Percentiles rank a stretch among this genome's conserved stretches.
These are phyloP conservation scores for Habropoda laboriosa DNA, from an alignment of 1,140 invertebrate genomes.

Conservation along the genomic window DNA sequence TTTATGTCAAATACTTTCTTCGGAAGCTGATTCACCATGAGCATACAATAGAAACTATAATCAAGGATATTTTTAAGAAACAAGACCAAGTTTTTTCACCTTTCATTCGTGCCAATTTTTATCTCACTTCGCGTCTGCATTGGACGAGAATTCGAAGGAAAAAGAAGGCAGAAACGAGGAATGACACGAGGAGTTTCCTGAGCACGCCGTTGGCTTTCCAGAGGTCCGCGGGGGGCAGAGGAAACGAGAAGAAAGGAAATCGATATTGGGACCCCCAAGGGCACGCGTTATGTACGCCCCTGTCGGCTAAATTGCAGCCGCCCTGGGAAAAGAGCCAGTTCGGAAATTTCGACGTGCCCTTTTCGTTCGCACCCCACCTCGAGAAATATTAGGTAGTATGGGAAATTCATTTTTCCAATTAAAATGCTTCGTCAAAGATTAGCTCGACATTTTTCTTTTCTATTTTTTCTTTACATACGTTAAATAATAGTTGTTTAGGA, in stretches of 20 bases:
- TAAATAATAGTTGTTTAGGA: too few species aligned
- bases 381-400: slow-evolving; percentile 8
- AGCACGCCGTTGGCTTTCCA: slow-evolving; percentile 35
- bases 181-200: slow-evolving; percentile 8
- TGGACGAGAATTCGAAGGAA: background rate
- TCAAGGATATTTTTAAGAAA: background rate
- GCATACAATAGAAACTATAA: background rate
- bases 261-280: slow-evolving; percentile 64
- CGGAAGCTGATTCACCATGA: too few species aligned
- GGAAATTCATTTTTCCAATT: slow-evolving; percentile 15
- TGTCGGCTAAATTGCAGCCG: slow-evolving; percentile 59
- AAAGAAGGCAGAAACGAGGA: background rate
- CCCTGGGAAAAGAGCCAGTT: slow-evolving; percentile 40
- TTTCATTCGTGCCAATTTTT: background rate
- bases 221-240: slow-evolving; percentile 6
- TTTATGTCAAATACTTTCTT: too few species aligned
- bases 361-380: background rate
- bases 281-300: slow-evolving; percentile 60
- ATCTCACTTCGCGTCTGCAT: too few species aligned
- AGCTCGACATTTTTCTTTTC: too few species aligned
- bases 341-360: slow-evolving; percentile 49
- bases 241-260: slow-evolving; percentile 49
- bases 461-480: too few species aligned
- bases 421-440: background rate
- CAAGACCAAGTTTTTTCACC: background rate